Base-by-base conservation (phyloP, 2,888 invertebrate genomes). In the Uloborus plumipes region DNA sequence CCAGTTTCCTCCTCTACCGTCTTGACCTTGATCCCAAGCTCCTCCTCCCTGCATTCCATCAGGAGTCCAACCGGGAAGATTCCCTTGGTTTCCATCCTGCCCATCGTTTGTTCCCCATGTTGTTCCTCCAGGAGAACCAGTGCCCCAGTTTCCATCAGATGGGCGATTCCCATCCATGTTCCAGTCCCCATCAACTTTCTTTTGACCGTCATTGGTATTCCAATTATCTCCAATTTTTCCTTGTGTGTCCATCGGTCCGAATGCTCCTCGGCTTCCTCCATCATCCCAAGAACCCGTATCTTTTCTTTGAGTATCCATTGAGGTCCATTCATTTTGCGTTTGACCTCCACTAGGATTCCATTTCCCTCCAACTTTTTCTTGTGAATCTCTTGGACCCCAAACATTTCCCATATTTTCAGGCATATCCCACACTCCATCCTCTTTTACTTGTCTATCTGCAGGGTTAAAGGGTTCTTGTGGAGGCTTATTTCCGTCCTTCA, bases 291-390 rank as follows among this genome's bases (percentile, higher is more conserved):
- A 39, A 39, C 39, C 39, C 39, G 9, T 39, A 39, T 78, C 66
- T 66, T 78, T 78, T 14, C n/a, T 50, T 31, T 78, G 78, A 20
- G 66, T 58, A 50, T 78, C 78, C 13, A n/a, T 53, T 14, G 65
- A 51, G 3, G 49, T 18, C 39, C 71, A 78, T 16, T 2, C n/a
- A 51, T 59, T 78, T 22, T 51, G 14, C 7, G 31, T 16, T 11
- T 20, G 39, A 22, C 22, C 61, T 39, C 70, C 64, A 18, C 39
- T 49, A 22, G 31, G 16, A 39, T 51, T 65, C 71, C 77, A 70
- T 1, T 26, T 11, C 16, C 26, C 18, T 15, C 16, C 18, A 47
- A 69, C 67, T 51, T 76, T 76, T 14, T 26, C 18, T 49, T 76
- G 76, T 13, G 69, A 26, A 69, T 76, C 67, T 9, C n/a, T 26